Conservation (phyloP, 2,888 invertebrate genomes). For the Elmis aenea region DNA sequence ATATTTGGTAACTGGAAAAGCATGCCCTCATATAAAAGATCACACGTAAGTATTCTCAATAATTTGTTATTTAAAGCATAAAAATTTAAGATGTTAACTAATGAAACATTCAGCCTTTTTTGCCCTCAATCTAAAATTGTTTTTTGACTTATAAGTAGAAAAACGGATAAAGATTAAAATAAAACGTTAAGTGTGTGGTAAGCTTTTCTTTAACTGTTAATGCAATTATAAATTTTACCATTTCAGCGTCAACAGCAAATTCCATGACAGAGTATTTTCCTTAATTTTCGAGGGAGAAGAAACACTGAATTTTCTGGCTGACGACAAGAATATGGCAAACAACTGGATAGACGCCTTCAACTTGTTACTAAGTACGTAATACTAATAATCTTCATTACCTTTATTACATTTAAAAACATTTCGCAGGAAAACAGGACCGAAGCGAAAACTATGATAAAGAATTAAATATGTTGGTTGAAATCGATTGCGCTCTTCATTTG, state of each 20-base stretch:
- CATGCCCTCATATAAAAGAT: conserved; percentile 37
- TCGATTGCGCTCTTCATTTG: conserved; percentile 40
- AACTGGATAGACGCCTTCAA: conserved; percentile 41
- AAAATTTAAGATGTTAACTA: no score
- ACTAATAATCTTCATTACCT: no score
- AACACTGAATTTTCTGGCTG: conserved; percentile 38
- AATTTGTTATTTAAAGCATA: no score
- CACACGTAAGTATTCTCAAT: conserved; percentile 29
- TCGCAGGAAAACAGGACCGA: conserved; percentile 25
- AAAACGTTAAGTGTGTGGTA: no score
- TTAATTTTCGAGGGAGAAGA: conserved; percentile 34
- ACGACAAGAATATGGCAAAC: conserved; percentile 33
- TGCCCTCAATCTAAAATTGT: no score
- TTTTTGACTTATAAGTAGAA: no score
- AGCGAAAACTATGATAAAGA: conserved; percentile 37
- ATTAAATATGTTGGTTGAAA: conserved; percentile 35
- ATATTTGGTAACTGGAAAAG: conserved; percentile 38
- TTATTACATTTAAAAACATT: no score
- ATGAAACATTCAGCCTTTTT: no score
- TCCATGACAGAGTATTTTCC: conserved; percentile 35
- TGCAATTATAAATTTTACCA: no score
- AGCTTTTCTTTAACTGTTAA: no score
- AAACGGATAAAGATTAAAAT: no score
- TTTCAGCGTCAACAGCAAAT: conserved; percentile 26
- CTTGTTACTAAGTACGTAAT: conserved; percentile 37